Evolutionary conservation across 2,888 invertebrate genomes (phyloP).

Genomic region (Hemicrepidius hirtus): DNA sequence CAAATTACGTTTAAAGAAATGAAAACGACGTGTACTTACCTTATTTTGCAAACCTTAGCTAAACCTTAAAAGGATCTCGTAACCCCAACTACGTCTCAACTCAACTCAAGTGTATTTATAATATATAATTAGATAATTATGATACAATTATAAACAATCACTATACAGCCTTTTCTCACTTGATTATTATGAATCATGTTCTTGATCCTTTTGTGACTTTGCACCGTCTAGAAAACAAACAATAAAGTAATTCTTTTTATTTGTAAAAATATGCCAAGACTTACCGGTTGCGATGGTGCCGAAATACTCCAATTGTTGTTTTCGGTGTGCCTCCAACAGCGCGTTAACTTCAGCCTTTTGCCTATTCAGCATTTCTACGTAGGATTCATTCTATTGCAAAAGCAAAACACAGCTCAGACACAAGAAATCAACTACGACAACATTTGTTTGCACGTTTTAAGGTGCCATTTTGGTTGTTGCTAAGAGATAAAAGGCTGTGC

Average conservation of each 20-base stretch:
- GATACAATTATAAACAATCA: conserved; percentile 70
- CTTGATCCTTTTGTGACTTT: conserved; percentile 62
- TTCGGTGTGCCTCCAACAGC: conserved; percentile 72
- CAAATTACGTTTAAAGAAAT: no score
- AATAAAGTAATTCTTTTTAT: neutral
- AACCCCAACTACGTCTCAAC: neutral
- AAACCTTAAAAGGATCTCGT: no score
- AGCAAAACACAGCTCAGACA: conserved; percentile 37
- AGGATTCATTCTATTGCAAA: conserved; percentile 69
- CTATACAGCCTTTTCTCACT: conserved; percentile 69
- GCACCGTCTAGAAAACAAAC: conserved; percentile 63
- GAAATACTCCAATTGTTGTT: conserved; percentile 73
- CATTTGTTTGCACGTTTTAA: neutral
- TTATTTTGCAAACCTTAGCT: no score
- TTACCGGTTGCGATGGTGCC: conserved; percentile 61
- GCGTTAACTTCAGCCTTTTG: conserved; percentile 76
- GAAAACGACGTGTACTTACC: no score
- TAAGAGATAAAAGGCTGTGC: conserved; percentile 1
- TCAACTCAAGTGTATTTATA: conserved; percentile 38
- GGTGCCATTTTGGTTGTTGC: neutral
- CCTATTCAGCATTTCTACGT: conserved; percentile 72
- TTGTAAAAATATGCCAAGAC: neutral
- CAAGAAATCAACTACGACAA: neutral
- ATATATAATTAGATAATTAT: conserved; percentile 60
- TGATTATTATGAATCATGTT: conserved; percentile 55